Evolutionary conservation across 2,113 vertebrate genomes (phyloP).

Genomic region (Echinops telfairi): DNA sequence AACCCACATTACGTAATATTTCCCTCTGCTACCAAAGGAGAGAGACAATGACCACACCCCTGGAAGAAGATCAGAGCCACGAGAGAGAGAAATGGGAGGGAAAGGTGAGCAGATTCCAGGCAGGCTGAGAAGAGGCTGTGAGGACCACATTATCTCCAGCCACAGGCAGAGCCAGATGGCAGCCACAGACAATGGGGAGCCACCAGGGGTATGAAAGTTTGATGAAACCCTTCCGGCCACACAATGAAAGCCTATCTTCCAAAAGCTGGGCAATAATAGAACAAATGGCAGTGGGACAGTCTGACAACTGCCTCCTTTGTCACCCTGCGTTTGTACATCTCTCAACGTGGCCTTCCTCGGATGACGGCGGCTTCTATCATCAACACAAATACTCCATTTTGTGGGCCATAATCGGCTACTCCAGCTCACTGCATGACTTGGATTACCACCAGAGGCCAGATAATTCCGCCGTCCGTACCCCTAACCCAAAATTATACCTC

Average conservation of each 20-base stretch:
- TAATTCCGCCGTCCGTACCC: not conserved
- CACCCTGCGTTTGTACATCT: slow-evolving; percentile 40
- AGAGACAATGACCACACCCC: not conserved
- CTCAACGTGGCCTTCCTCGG: slow-evolving; percentile 42
- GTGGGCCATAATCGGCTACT: not conserved
- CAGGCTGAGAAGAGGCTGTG: not conserved
- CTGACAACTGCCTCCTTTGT: slow-evolving; percentile 36
- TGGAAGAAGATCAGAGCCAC: not conserved
- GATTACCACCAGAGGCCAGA: not conserved
- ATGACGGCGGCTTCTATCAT: not conserved
- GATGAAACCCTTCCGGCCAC: slow-evolving; percentile 73
- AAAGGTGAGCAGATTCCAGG: not conserved
- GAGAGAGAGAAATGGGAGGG: not conserved
- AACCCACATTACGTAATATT: not conserved
- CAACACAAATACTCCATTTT: not conserved
- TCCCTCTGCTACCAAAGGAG: slow-evolving; percentile 7
- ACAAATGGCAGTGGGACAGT: slow-evolving; percentile 51
- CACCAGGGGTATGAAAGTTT: slow-evolving; percentile 70
- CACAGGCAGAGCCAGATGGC: slow-evolving; percentile 61
- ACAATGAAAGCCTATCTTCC: slow-evolving; percentile 55
- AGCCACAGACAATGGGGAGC: slow-evolving; percentile 55
- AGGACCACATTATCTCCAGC: slow-evolving; percentile 61
- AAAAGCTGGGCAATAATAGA: slow-evolving; percentile 65
- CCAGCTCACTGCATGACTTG: not conserved
- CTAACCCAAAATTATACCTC: not conserved